These are phyloP conservation scores for Anseranas semipalmata DNA, from an alignment of 2,113 vertebrate species.

Conservation along the genomic window DNA sequence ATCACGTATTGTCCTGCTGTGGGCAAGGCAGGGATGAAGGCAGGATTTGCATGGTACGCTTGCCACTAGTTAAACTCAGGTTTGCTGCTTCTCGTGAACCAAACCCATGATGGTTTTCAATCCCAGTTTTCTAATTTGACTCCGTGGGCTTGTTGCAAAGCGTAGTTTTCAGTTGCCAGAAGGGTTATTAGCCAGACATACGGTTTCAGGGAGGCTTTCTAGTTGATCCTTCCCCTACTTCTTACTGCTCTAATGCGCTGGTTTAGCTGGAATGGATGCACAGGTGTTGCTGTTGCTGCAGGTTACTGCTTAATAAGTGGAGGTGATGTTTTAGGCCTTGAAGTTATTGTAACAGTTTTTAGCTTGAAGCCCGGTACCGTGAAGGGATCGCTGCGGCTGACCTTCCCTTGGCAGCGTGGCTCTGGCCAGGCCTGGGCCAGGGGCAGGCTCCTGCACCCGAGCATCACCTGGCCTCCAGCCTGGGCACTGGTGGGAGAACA, in stretches of 20 bases:
- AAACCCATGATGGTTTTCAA: not conserved
- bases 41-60: not conserved
- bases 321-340: not conserved
- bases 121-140: not conserved
- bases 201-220: fast-evolving
- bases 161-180: not conserved
- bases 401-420: not conserved
- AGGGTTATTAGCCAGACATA: not conserved
- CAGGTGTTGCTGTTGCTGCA: not conserved
- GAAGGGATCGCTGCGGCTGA: not conserved
- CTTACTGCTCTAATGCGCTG: not conserved
- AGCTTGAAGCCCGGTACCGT: not conserved
- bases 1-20: fast-evolving
- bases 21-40: not conserved
- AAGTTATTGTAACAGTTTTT: not conserved
- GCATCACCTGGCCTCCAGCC: not conserved
- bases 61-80: not conserved
- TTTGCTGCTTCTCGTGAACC: not conserved
- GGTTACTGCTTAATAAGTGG: not conserved
- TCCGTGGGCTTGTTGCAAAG: not conserved
- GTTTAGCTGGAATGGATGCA: fast-evolving
- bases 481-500: not conserved
- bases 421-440: not conserved
- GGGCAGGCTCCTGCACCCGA: fast-evolving
- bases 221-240: not conserved